Base-by-base conservation (phyloP, 2,797 vertebrate genomes). In the Staurois parvus region DNA sequence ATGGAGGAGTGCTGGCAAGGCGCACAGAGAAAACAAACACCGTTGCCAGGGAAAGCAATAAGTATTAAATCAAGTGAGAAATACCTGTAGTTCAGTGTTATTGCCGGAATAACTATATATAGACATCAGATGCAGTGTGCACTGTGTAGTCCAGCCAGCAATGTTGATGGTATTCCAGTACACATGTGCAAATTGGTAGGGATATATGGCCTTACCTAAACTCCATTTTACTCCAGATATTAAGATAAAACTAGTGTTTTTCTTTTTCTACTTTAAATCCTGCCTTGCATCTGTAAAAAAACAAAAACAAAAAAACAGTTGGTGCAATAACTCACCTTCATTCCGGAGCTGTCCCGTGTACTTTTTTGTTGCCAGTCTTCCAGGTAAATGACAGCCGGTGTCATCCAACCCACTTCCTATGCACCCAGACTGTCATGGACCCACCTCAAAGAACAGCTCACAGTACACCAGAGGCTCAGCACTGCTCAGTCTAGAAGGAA, bases 21-120 rank as follows among this genome's bases (percentile, higher is more conserved):
- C 59, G 42, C 72, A 29, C 0, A 3, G 28, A 66, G 24, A 29
- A 86, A 45, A 86, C 72, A 86, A 37, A 70, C 84, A 30, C 24
- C 13, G 84, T 86, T 86, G 74, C 79, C 77, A 86, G 56, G 79
- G 37, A 81, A 75, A 86, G 15, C 52, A 82, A 64, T 64, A 77
- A 34, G 70, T 64, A 59, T 77, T 82, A 15, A 30, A 76, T 72
- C 79, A 86, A 79, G 76, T 13, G 62, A 73, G 76, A 34, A 42
- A 67, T 66, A 79, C 19, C 56, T 73, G 68, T 21, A 32, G 42
- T 21, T 74, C 59, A 26, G 21, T 12, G 76, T 67, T 59, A 24
- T 59, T 64, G 69, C 40, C 84, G 84, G 84, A 85, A 73, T 66
- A 30, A 21, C 84, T 72, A 48, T 85, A 79, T 68, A 59, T 26